Conservation (phyloP, 64 coral and sea anemone species). For the Stichodactyla mertensii region DNA sequence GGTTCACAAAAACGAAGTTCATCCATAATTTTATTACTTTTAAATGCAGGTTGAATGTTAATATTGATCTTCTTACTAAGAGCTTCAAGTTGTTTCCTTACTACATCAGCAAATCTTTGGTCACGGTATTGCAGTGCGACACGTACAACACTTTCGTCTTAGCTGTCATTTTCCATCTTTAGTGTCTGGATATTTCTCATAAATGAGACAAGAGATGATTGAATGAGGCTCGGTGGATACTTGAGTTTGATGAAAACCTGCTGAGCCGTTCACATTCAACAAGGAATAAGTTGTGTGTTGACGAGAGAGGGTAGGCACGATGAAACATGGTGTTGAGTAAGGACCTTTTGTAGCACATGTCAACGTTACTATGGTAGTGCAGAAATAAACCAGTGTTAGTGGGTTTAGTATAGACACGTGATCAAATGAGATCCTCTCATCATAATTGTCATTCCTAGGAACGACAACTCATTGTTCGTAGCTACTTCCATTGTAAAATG, state of each 20-base stretch:
- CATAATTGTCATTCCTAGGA: too few relatives aligned
- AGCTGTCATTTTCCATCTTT: background rate
- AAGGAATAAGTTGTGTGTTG: background rate
- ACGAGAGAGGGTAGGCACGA: background rate
- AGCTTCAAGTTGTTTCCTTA: background rate
- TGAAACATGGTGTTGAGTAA: background rate
- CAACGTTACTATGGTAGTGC: too few relatives aligned
- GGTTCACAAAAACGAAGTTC: too few relatives aligned
- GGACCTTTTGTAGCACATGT: background rate
- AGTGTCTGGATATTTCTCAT: background rate
- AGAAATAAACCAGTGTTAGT: too few relatives aligned
- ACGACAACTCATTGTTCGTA: too few relatives aligned
- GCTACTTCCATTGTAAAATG: too few relatives aligned
- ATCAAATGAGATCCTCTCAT: too few relatives aligned
- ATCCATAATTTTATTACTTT: too few relatives aligned
- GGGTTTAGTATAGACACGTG: too few relatives aligned
- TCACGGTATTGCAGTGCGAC: background rate
- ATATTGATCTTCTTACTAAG: too few relatives aligned
- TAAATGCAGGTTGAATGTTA: too few relatives aligned
- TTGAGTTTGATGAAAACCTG: background rate
- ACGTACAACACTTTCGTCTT: background rate
- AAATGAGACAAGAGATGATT: background rate
- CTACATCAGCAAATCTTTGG: background rate
- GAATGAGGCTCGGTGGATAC: background rate
- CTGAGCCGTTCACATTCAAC: constrained; percentile 9